These are phyloP conservation scores for Girardinus metallicus DNA, from an alignment of 2,797 vertebrate species.

Conservation along the genomic window DNA sequence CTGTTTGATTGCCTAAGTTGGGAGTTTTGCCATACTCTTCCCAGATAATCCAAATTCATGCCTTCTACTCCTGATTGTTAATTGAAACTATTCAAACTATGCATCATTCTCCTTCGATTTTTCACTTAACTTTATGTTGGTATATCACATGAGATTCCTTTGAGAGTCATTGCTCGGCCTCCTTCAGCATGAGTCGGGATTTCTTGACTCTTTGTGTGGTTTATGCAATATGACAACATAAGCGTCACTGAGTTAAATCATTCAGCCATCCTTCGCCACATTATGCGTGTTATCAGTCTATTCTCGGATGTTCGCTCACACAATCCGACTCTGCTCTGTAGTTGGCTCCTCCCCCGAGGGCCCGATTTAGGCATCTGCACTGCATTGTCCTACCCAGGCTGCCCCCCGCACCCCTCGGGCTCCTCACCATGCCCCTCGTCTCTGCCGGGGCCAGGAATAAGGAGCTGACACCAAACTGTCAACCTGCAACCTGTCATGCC, in stretches of 20 bases:
- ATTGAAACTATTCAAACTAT: not conserved
- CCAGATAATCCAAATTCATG: not conserved
- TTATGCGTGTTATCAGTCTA: constrained; percentile 10
- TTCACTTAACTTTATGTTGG: not conserved
- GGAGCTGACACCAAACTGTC: constrained; percentile 85
- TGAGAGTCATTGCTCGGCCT: not conserved
- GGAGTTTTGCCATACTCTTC: not conserved
- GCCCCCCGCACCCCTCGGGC: constrained; percentile 19
- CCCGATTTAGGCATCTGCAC: constrained; percentile 48
- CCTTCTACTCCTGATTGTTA: not conserved
- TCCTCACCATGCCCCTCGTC: constrained; percentile 41
- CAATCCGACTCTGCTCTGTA: constrained; percentile 24
- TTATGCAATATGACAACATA: not conserved
- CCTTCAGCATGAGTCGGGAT: not conserved
- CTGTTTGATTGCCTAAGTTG: not conserved
- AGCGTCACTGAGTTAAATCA: constrained; percentile 6
- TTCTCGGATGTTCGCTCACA: constrained; percentile 29
- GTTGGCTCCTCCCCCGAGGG: constrained; percentile 24
- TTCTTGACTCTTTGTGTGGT: not conserved
- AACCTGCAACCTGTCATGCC: constrained; percentile 74
- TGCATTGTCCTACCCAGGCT: constrained; percentile 44
- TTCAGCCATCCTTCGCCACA: constrained; percentile 6
- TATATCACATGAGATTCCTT: not conserved
- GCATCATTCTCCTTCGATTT: not conserved
- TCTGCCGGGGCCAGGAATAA: constrained; percentile 75